A percentile compares a stretch with the other conserved stretches of the same genome.
Evolutionary conservation across 1,140 invertebrate genomes (phyloP).

Genomic region (Drosophila kepulauana): DNA sequence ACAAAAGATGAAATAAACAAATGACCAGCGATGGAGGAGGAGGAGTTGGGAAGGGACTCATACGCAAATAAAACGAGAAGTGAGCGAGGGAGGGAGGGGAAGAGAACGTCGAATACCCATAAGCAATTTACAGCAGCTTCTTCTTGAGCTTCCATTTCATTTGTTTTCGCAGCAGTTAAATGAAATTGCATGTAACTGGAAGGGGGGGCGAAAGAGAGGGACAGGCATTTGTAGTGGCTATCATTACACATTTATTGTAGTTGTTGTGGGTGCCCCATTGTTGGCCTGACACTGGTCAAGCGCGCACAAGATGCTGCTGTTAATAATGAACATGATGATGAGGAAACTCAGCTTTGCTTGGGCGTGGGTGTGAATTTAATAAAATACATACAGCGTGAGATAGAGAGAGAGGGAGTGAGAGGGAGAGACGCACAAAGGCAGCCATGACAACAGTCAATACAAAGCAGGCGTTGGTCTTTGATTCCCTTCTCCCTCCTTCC

Average conservation of each 20-base stretch:
- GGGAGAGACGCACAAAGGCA: conserved; percentile 51
- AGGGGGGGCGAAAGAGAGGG: neutral
- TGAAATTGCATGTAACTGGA: conserved; percentile 71
- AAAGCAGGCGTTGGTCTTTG: conserved; percentile 12
- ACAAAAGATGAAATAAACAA: conserved; percentile 82
- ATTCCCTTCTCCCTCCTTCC: neutral
- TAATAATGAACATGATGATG: conserved; percentile 41
- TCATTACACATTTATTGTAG: conserved; percentile 80
- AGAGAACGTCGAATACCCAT: conserved; percentile 35
- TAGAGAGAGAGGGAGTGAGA: neutral
- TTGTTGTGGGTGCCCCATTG: conserved; percentile 44
- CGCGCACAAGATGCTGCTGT: conserved; percentile 63
- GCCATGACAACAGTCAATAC: conserved; percentile 72
- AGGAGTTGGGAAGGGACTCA: neutral
- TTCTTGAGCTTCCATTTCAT: conserved; percentile 59
- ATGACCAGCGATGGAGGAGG: conserved; percentile 50
- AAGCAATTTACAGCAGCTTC: conserved; percentile 53
- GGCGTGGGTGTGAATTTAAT: conserved; percentile 80
- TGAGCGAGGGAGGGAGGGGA: neutral
- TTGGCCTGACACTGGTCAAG: conserved; percentile 49
- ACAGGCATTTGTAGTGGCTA: conserved; percentile 67
- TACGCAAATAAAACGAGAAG: conserved; percentile 36
- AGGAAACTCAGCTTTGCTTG: conserved; percentile 43
- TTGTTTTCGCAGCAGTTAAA: conserved; percentile 80
- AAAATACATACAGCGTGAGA: conserved; percentile 54